A percentile compares a stretch with the other conserved stretches of the same genome.
phyloP scores from a whole-genome alignment of 1,140 invertebrate species.

The Halictus rubicundus region DNA sequence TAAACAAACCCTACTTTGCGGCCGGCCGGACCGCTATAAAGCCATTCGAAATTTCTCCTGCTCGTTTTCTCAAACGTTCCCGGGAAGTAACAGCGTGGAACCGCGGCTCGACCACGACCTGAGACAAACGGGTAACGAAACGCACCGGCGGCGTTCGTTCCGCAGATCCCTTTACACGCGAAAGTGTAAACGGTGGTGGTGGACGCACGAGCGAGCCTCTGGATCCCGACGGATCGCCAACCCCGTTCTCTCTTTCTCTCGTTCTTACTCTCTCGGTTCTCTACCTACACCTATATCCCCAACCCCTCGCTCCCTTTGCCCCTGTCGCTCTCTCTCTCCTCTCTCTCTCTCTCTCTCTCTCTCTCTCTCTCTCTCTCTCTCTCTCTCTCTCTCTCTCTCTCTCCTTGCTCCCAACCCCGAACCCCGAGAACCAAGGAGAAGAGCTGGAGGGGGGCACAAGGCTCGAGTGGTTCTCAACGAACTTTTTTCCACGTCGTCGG shows the following conservation, averaged over 20 bases:
- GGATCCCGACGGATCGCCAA: constrained; percentile 39
- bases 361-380: constrained; percentile 37
- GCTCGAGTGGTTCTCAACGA: constrained; percentile 62
- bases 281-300: constrained; percentile 54
- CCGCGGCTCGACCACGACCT: constrained; percentile 70
- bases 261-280: neutral
- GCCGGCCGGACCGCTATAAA: constrained; percentile 33
- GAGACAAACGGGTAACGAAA: constrained; percentile 73
- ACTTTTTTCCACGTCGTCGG: constrained; percentile 5
- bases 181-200: constrained; percentile 75
- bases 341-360: constrained; percentile 3
- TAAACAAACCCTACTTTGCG: constrained; percentile 40
- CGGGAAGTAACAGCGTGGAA: constrained; percentile 56
- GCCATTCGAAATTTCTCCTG: constrained; percentile 48
- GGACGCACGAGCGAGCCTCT: constrained; percentile 59
- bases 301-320: constrained; percentile 39
- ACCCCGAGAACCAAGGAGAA: constrained; percentile 44
- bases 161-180: constrained; percentile 60
- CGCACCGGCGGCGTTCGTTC: constrained; percentile 38
- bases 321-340: constrained; percentile 3
- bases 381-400: neutral
- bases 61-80: constrained; percentile 52
- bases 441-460: constrained; percentile 51
- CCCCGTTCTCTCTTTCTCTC: constrained; percentile 3
- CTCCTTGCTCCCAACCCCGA: constrained; percentile 30